Evolutionary conservation across 1,140 invertebrate species (phyloP), one percentile per base, ranked within the genome.

Genomic region (Nebria ingens): DNA sequence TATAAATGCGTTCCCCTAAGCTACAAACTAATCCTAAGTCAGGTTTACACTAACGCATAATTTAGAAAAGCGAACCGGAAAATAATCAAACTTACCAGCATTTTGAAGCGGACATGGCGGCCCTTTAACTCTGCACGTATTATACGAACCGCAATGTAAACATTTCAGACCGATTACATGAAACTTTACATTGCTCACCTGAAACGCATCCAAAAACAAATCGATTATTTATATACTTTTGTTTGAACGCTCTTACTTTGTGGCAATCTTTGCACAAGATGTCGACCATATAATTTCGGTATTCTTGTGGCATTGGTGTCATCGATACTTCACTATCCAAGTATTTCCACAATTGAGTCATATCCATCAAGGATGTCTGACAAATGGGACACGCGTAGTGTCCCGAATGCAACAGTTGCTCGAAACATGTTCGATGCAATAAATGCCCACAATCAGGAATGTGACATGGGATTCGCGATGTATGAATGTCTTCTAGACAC

Each of bases 251-350:
- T n/a, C n/a, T 62, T 64, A 89, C 88, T 78, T 90, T 83, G 65
- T 91, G 88, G 72, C 90, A 93, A 74, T 93, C 90, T 68, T 88
- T 89, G 72, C 90, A 93, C 1, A 91, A 75, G 65, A 92, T 90
- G 34, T 85, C 80, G 22, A 86, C 82, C 60, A 83, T 81, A 63
- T 83, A 83, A 67, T 89, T 81, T 13, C 79, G 81, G 61, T 90
- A 91, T 63, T 91, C 87, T 0, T 79, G 74, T 0, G 89, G 88
- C 84, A 93, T 89, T 0, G 86, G 86, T 13, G 87, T 89, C 21
- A 82, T 76, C 1, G 76, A 78, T 11, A 91, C 82, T 71, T 92
- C 88, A 12, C 81, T 80, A 70, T 93, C 89, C 58, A 91, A 71
- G 66, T 85, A 84, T 59, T 81, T 81, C 89, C 89, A 92, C 9